These are phyloP conservation scores for Drosophila pectinifera DNA, from an alignment of 1,140 invertebrate species.

Conservation along the genomic window DNA sequence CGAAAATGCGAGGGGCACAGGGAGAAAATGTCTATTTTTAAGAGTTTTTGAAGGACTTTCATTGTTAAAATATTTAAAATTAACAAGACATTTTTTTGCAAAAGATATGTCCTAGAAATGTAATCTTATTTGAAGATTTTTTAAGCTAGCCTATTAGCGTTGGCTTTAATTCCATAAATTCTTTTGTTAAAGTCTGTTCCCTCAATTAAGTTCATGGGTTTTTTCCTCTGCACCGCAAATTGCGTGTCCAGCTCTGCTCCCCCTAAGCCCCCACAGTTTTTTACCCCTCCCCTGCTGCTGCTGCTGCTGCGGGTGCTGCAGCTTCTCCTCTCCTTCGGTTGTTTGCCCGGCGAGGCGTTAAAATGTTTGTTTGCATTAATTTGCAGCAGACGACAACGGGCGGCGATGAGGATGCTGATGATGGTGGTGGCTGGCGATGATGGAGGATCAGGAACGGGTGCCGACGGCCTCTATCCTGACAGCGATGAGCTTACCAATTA, in stretches of 20 bases:
- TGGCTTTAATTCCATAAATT: too few relatives aligned
- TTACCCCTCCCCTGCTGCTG: conserved; percentile 4
- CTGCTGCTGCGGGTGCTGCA: too few relatives aligned
- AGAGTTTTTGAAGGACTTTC: neutral
- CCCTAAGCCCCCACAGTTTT: conserved; percentile 13
- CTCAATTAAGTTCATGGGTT: neutral
- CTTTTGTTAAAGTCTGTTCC: too few relatives aligned
- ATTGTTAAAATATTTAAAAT: neutral
- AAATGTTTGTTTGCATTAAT: conserved; percentile 83
- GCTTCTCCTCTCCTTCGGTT: conserved; percentile 40
- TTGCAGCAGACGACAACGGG: conserved; percentile 68
- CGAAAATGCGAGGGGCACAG: conserved; percentile 26
- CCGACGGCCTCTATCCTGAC: conserved; percentile 23
- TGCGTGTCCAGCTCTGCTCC: conserved; percentile 52
- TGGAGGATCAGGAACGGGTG: conserved; percentile 33
- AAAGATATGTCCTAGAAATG: too few relatives aligned
- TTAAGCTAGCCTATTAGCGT: too few relatives aligned
- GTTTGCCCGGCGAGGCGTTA: conserved; percentile 77
- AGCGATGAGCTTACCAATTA: conserved; percentile 75
- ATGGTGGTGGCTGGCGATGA: conserved; percentile 5
- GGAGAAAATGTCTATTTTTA: neutral
- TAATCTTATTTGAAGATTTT: too few relatives aligned
- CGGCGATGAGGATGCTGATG: conserved; percentile 29
- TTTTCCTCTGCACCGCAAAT: conserved; percentile 48
- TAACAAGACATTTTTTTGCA: neutral